phyloP scores from a whole-genome alignment of 2,113 vertebrate species.

The Martes martes region DNA sequence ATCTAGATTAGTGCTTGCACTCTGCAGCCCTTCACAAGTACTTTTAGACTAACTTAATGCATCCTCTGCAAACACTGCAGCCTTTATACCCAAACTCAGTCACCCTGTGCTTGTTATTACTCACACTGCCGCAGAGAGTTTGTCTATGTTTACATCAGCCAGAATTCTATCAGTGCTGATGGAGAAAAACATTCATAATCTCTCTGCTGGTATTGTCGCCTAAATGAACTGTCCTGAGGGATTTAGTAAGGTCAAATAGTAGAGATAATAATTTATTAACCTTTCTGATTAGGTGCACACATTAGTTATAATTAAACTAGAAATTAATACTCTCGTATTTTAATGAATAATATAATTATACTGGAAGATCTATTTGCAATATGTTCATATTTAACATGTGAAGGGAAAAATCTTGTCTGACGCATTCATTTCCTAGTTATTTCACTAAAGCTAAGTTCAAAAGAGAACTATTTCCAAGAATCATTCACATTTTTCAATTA shows the following conservation, averaged over 20 bases:
- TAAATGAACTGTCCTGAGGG: conserved; percentile 6
- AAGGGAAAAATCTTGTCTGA: neutral
- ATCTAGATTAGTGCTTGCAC: neutral
- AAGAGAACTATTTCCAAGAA: neutral
- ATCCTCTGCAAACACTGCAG: neutral
- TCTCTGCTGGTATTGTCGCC: neutral
- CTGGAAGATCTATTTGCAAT: neutral
- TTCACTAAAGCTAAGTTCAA: neutral
- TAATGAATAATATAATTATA: conserved; percentile 32
- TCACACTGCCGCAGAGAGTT: neutral
- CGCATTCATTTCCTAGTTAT: neutral
- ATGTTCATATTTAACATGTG: neutral
- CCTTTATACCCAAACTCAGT: neutral
- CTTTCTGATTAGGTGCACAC: conserved; percentile 47
- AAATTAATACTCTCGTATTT: neutral
- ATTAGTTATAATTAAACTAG: conserved; percentile 41
- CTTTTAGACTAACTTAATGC: neutral
- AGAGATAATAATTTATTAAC: conserved; percentile 54
- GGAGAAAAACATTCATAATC: conserved; percentile 39
- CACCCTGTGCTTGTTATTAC: neutral
- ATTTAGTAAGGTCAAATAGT: conserved; percentile 37
- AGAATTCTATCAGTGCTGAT: neutral
- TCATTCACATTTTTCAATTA: neutral
- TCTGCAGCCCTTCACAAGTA: neutral
- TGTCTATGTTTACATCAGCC: neutral